Evolutionary conservation across 1,140 invertebrate species (phyloP).

Genomic region (Panagrolaimus sp.): DNA sequence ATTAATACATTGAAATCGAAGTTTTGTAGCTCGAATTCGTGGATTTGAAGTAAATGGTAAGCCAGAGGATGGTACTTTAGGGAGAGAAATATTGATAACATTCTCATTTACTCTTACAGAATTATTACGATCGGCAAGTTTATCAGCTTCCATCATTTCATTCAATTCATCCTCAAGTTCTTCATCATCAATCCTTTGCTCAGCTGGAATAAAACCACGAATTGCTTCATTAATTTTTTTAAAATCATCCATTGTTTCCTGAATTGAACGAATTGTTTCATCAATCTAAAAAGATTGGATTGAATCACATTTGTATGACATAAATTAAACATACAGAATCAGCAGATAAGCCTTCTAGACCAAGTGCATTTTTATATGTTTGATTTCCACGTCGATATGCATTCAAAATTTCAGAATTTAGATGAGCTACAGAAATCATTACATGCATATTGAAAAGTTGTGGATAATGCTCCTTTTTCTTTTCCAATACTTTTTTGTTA

Average conservation of each 20-base stretch:
- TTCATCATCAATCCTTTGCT: neutral
- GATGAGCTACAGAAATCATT: slow-evolving; percentile 45
- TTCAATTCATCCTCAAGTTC: neutral
- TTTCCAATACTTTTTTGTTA: slow-evolving; percentile 45
- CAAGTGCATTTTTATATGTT: slow-evolving; percentile 48
- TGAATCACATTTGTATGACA: slow-evolving; percentile 1
- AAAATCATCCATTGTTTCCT: slow-evolving; percentile 8
- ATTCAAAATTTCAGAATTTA: slow-evolving; percentile 48
- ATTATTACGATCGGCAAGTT: slow-evolving; percentile 20
- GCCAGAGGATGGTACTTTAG: slow-evolving; percentile 30
- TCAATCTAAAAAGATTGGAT: neutral
- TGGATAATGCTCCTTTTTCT: slow-evolving; percentile 46
- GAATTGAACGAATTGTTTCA: neutral
- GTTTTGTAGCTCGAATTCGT: neutral
- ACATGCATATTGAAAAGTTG: slow-evolving; percentile 46
- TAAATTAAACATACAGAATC: slow-evolving; percentile 46
- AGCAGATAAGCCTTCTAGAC: slow-evolving; percentile 43
- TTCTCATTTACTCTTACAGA: slow-evolving; percentile 29
- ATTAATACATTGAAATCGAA: neutral
- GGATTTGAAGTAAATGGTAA: slow-evolving; percentile 3
- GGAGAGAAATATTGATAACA: slow-evolving; percentile 35
- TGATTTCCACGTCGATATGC: slow-evolving; percentile 47
- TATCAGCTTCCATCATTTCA: slow-evolving; percentile 8
- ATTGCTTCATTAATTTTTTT: slow-evolving; percentile 41
- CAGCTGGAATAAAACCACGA: neutral